A percentile compares a stretch with the other conserved stretches of the same genome.
These are phyloP conservation scores for Ypsolopha scabrella DNA, from an alignment of 2,888 invertebrate species.

Conservation along the genomic window DNA sequence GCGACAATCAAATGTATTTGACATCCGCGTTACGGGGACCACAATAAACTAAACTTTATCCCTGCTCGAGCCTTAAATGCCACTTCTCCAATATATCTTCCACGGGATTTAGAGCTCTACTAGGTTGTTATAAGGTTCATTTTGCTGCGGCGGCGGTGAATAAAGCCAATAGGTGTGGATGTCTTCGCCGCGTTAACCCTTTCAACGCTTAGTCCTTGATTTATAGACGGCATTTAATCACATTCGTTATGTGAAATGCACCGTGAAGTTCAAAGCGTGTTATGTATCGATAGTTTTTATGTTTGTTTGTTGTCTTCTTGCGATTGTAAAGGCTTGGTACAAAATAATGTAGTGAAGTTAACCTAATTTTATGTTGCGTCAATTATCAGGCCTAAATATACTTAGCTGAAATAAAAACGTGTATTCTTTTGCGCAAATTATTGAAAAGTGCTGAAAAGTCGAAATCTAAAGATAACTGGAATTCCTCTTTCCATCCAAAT, in stretches of 20 bases:
- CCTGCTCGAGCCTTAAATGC: background rate
- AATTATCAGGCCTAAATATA: too few relatives aligned
- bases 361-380: too few relatives aligned
- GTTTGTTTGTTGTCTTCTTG: background rate
- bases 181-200: slow-evolving; percentile 48
- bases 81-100: background rate
- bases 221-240: slow-evolving; percentile 46
- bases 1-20: slow-evolving; percentile 4
- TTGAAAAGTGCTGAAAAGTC: too few relatives aligned
- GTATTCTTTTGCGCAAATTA: too few relatives aligned
- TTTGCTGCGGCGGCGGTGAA: background rate
- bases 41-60: slow-evolving; percentile 22
- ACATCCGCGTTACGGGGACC: slow-evolving; percentile 30
- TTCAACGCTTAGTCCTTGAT: slow-evolving; percentile 52
- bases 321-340: background rate
- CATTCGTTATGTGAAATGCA: background rate
- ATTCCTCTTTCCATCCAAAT: too few relatives aligned
- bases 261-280: background rate
- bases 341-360: too few relatives aligned
- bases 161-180: slow-evolving; percentile 7
- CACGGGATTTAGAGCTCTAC: background rate
- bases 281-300: background rate
- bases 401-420: too few relatives aligned
- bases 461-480: too few relatives aligned
- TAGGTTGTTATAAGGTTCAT: background rate